phyloP scores from a whole-genome alignment of 2,797 vertebrate genomes.

The Catamblyrhynchus diadema region DNA sequence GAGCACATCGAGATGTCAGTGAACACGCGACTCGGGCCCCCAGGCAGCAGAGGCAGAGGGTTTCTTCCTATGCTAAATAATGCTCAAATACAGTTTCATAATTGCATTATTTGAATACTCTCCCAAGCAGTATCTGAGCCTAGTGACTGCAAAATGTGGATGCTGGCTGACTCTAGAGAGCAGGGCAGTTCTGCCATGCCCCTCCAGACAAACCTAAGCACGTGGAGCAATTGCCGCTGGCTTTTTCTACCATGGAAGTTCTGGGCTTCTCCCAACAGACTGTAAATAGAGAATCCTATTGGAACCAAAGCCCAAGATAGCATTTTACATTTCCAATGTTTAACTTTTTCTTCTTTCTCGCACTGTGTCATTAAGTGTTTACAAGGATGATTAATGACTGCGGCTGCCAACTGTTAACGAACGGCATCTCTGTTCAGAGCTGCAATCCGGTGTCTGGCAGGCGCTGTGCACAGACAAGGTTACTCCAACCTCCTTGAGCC shows the following conservation, averaged over 20 bases:
- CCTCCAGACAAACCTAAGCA: not conserved
- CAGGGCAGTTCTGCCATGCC: not conserved
- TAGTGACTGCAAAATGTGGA: too few species aligned
- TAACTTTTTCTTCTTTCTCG: constrained; percentile 36
- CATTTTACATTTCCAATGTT: constrained; percentile 3
- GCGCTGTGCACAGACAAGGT: not conserved
- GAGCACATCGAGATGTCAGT: not conserved
- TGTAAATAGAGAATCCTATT: not conserved
- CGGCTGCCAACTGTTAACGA: constrained; percentile 44
- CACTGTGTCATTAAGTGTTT: constrained; percentile 57
- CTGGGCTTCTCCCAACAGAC: not conserved
- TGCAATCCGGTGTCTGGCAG: not conserved
- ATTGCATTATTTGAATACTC: not conserved
- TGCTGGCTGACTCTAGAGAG: not conserved
- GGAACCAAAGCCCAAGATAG: constrained; percentile 14
- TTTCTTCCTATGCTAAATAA: not conserved
- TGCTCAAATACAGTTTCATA: not conserved
- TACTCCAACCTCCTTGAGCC: not conserved
- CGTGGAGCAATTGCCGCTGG: not conserved
- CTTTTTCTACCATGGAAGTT: not conserved
- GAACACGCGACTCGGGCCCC: rapidly evolving
- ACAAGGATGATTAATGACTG: constrained; percentile 64
- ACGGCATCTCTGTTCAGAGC: constrained; percentile 28
- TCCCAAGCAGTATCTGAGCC: not conserved
- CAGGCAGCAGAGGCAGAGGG: not conserved